Evolutionary conservation across 2,797 vertebrate species (phyloP).

Genomic region (Gymnodraco acuticeps): DNA sequence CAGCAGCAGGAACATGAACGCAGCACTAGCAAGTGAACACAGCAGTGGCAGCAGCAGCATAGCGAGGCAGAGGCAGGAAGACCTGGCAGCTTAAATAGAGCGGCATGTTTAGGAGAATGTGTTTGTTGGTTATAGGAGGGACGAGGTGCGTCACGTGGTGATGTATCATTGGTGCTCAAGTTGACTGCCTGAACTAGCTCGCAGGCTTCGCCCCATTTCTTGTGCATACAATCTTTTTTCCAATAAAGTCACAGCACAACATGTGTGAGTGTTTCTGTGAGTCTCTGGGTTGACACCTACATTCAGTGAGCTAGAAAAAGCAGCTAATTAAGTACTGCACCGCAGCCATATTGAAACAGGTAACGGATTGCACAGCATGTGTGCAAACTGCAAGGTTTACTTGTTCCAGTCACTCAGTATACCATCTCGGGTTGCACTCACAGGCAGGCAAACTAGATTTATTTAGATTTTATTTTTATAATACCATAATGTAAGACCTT

Average conservation of each 20-base stretch:
- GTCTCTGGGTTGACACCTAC: background rate
- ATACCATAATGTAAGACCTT: background rate
- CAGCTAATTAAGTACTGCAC: too few relatives aligned
- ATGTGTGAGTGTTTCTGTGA: background rate
- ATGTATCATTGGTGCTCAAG: too few relatives aligned
- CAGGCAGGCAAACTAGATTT: background rate
- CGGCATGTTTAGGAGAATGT: too few relatives aligned
- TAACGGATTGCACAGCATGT: constrained; percentile 9
- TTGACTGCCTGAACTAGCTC: too few relatives aligned
- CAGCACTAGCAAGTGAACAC: too few relatives aligned
- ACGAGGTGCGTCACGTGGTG: too few relatives aligned
- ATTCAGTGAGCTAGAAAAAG: constrained; percentile 7
- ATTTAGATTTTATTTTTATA: background rate
- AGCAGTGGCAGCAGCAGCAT: too few relatives aligned
- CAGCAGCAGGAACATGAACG: too few relatives aligned
- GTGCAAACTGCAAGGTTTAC: constrained; percentile 2
- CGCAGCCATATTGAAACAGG: background rate
- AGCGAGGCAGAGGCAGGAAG: too few relatives aligned
- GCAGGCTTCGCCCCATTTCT: background rate
- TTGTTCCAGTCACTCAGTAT: background rate
- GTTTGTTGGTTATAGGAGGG: too few relatives aligned
- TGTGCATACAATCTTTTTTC: background rate
- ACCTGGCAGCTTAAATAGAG: too few relatives aligned
- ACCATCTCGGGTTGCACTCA: background rate
- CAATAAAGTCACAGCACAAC: background rate